Evolutionary conservation across 2,888 invertebrate species (phyloP).

Genomic region (Microctonus aethiopoides): DNA sequence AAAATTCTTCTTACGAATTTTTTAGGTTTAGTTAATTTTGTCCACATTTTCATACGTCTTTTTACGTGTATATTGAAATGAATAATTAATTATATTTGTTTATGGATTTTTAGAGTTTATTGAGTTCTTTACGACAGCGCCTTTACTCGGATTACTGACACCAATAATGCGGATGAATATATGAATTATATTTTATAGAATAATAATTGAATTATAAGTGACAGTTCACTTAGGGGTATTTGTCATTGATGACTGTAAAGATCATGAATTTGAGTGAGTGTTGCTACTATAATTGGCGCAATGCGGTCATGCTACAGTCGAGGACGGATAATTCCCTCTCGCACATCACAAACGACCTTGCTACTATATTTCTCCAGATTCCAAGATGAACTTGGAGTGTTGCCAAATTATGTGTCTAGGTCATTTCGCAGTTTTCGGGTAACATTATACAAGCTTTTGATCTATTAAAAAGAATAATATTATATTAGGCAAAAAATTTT

Average conservation of each 20-base stretch:
- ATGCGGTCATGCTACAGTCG: conserved; percentile 60
- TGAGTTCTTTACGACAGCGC: too few relatives aligned
- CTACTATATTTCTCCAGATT: conserved; percentile 58
- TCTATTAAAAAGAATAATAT: too few relatives aligned
- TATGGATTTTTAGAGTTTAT: too few relatives aligned
- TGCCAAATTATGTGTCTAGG: conserved; percentile 63
- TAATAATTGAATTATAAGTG: not conserved
- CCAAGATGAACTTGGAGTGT: conserved; percentile 62
- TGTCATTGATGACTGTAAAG: not conserved
- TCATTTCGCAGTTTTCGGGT: conserved; percentile 54
- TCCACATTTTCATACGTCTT: too few relatives aligned
- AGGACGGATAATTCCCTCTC: conserved; percentile 61
- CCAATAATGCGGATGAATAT: too few relatives aligned
- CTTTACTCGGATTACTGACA: too few relatives aligned
- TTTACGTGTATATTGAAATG: too few relatives aligned
- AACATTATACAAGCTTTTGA: conserved; percentile 39
- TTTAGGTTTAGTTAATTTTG: too few relatives aligned
- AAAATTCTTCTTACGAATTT: too few relatives aligned
- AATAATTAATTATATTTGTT: too few relatives aligned
- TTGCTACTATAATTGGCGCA: conserved; percentile 57
- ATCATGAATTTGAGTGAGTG: conserved; percentile 19
- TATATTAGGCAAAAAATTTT: too few relatives aligned
- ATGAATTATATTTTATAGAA: too few relatives aligned
- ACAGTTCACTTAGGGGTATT: not conserved
- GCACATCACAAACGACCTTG: conserved; percentile 61